Percentiles rank a stretch among this genome's conserved stretches.
Conservation (phyloP, 2,797 vertebrate species). For the Echeneis naucrates region DNA sequence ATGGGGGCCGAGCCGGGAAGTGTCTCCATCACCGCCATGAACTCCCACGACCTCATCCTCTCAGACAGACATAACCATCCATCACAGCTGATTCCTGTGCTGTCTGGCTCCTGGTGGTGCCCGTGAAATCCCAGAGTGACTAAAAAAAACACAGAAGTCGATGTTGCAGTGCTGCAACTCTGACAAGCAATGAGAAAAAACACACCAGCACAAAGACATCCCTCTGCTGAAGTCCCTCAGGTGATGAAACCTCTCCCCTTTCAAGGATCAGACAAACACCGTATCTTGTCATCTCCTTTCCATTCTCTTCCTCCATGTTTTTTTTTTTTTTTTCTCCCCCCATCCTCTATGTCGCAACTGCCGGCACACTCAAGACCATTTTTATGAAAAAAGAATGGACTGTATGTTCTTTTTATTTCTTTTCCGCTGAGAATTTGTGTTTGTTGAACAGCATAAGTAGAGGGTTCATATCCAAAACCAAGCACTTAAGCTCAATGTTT, state of each 20-base stretch:
- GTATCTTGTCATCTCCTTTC: slow-evolving; percentile 65
- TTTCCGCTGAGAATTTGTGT: slow-evolving; percentile 37
- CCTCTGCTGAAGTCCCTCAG: slow-evolving; percentile 55
- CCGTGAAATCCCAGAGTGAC: slow-evolving; percentile 61
- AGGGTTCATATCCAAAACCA: slow-evolving; percentile 37
- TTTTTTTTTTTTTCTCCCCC: no score
- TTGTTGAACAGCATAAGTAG: slow-evolving; percentile 43
- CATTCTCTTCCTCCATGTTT: slow-evolving; percentile 37
- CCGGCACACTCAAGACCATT: slow-evolving; percentile 48
- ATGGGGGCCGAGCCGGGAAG: slow-evolving; percentile 57
- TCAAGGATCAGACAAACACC: slow-evolving; percentile 62
- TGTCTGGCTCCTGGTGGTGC: slow-evolving; percentile 39
- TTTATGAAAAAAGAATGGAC: slow-evolving; percentile 39
- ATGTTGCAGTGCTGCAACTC: slow-evolving; percentile 44
- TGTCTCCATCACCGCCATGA: slow-evolving; percentile 68
- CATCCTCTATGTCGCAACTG: slow-evolving; percentile 47
- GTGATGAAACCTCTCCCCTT: slow-evolving; percentile 70
- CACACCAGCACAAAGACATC: slow-evolving; percentile 29
- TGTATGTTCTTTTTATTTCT: slow-evolving; percentile 49
- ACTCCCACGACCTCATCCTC: slow-evolving; percentile 63
- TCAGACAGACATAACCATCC: slow-evolving; percentile 62
- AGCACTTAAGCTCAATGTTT: slow-evolving; percentile 26
- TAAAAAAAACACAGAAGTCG: slow-evolving; percentile 65
- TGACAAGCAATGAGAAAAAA: slow-evolving; percentile 58
- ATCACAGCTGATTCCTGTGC: slow-evolving; percentile 67